phyloP scores from a whole-genome alignment of 2,888 invertebrate species.

The Oscheius sp. region DNA sequence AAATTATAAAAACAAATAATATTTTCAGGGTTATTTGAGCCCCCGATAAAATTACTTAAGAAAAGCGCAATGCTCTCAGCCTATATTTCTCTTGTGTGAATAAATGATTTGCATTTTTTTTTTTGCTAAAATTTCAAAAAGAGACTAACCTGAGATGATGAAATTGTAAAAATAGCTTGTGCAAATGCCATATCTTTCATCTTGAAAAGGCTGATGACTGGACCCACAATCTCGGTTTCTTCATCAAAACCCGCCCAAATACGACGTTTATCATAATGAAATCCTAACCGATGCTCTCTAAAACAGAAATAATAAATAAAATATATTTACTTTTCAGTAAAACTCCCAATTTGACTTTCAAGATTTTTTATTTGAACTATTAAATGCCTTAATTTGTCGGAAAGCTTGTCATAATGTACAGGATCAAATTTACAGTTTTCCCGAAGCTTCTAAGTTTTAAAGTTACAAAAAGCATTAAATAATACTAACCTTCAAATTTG shows the following conservation, averaged over 20 bases:
- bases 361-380: not conserved
- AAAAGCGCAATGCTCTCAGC: too few relatives aligned
- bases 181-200: conserved; percentile 76
- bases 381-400: too few relatives aligned
- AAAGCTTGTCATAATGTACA: too few relatives aligned
- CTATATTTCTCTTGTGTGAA: not conserved
- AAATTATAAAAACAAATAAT: not conserved
- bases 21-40: conserved; percentile 14
- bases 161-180: conserved; percentile 83
- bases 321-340: not conserved
- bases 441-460: conserved; percentile 35
- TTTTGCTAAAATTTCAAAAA: not conserved
- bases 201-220: conserved; percentile 82
- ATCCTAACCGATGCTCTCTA: not conserved
- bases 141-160: not conserved
- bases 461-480: not conserved
- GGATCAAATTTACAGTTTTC: conserved; percentile 39
- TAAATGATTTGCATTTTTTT: not conserved
- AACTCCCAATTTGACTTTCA: not conserved
- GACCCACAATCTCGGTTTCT: conserved; percentile 74
- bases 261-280: conserved; percentile 1
- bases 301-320: not conserved
- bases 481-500: conserved; percentile 54
- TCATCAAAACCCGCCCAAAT: conserved; percentile 35
- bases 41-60: not conserved